Percentiles rank a stretch among this genome's conserved stretches.
Evolutionary conservation across 2,888 invertebrate genomes (phyloP).

Genomic region (Rutpela maculata): DNA sequence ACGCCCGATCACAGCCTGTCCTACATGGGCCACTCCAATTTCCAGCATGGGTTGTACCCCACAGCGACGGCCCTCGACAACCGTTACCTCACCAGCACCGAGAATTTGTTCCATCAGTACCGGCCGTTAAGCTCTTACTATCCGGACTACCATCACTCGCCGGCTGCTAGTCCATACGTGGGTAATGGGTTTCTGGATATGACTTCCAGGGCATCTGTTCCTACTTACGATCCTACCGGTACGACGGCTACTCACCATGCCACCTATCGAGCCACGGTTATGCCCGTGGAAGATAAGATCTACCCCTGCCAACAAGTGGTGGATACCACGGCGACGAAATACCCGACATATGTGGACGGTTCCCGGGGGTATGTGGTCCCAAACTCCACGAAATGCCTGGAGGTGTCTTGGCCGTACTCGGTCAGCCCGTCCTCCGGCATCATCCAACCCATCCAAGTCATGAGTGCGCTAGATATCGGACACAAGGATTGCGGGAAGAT

Average conservation of each 20-base stretch:
- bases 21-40: slow-evolving; percentile 84
- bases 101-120: slow-evolving; percentile 93
- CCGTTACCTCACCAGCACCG: slow-evolving; percentile 84
- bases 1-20: slow-evolving; percentile 79
- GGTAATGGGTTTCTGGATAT: slow-evolving; percentile 91
- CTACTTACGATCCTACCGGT: slow-evolving; percentile 77
- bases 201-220: slow-evolving; percentile 79
- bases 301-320: slow-evolving; percentile 79
- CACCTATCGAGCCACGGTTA: slow-evolving; percentile 69
- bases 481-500: slow-evolving; percentile 68
- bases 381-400: slow-evolving; percentile 73
- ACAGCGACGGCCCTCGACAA: slow-evolving; percentile 76
- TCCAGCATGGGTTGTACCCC: slow-evolving; percentile 79
- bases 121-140: slow-evolving; percentile 90
- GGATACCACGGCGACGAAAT: slow-evolving; percentile 77
- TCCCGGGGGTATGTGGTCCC: slow-evolving; percentile 76
- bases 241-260: slow-evolving; percentile 73
- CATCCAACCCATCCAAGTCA: slow-evolving; percentile 73
- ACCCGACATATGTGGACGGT: slow-evolving; percentile 78
- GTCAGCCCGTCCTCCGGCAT: slow-evolving; percentile 75
- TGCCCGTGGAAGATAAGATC: slow-evolving; percentile 77
- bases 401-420: slow-evolving; percentile 75
- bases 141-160: slow-evolving; percentile 85
- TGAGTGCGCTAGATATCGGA: slow-evolving; percentile 66
- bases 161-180: slow-evolving; percentile 80